Conservation (phyloP, 1,140 invertebrate species). For the Uloborus diversus region DNA sequence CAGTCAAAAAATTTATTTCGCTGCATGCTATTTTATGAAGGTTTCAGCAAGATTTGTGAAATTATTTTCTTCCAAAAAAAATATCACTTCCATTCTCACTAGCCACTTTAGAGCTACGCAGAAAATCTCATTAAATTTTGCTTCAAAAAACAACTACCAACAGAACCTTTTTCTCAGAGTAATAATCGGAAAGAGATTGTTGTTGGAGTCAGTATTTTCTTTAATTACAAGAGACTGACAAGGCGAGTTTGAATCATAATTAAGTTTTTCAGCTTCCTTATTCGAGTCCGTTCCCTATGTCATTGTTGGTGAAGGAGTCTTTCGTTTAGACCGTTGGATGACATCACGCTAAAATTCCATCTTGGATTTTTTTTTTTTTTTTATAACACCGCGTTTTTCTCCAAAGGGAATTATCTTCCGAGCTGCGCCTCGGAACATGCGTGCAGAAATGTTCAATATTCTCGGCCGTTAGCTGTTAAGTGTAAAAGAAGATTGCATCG, state of each 20-base stretch:
- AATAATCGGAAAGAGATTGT: conserved; percentile 55
- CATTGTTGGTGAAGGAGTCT: not conserved
- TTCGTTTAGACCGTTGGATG: not conserved
- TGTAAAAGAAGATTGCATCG: not conserved
- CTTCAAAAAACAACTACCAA: not conserved
- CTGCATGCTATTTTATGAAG: not conserved
- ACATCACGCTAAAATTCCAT: conserved; percentile 5
- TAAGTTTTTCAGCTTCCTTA: conserved; percentile 33
- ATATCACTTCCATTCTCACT: conserved; percentile 36
- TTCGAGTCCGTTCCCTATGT: conserved; percentile 11
- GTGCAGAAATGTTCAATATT: not conserved
- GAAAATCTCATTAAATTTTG: conserved; percentile 54
- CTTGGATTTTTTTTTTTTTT: conserved; percentile 2
- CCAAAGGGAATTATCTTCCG: not conserved
- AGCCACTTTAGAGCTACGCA: not conserved
- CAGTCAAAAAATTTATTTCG: conserved; percentile 39
- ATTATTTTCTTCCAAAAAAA: not conserved
- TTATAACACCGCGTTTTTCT: not conserved
- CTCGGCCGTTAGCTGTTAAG: not conserved
- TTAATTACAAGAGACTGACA: conserved; percentile 52
- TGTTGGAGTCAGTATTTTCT: conserved; percentile 54
- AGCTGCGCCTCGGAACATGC: not conserved
- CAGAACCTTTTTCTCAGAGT: conserved; percentile 24
- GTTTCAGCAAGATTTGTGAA: not conserved
- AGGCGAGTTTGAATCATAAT: conserved; percentile 45